These are phyloP conservation scores for Diplazon laetatorius DNA, from an alignment of 2,888 invertebrate species.

Conservation along the genomic window DNA sequence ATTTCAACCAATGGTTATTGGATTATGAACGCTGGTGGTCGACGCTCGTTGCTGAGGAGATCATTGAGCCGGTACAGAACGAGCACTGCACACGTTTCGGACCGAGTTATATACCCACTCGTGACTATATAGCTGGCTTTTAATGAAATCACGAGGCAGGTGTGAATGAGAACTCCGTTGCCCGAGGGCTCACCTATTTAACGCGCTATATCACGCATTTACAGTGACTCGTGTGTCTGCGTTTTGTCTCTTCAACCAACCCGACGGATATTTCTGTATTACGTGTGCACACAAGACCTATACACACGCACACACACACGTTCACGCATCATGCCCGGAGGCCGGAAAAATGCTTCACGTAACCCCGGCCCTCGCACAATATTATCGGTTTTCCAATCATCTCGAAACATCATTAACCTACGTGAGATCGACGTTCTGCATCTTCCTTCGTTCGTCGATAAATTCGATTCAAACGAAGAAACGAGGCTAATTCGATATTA, in stretches of 20 bases:
- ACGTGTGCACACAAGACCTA: constrained; percentile 5
- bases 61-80: constrained; percentile 49
- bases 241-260: constrained; percentile 8
- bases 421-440: neutral
- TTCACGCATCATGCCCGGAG: constrained; percentile 28
- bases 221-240: constrained; percentile 2
- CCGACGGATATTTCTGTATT: constrained; percentile 10
- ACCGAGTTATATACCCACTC: constrained; percentile 11
- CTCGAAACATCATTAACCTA: too few species aligned
- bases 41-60: constrained; percentile 1
- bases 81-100: constrained; percentile 20
- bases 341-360: constrained; percentile 47
- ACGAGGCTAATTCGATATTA: too few species aligned
- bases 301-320: constrained; percentile 2
- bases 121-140: constrained; percentile 18
- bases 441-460: too few species aligned
- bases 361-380: constrained; percentile 49
- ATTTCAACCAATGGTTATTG: constrained; percentile 44
- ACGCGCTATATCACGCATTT: constrained; percentile 35
- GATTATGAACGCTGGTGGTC: neutral
- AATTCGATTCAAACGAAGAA: too few species aligned
- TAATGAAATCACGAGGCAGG: constrained; percentile 62
- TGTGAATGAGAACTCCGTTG: constrained; percentile 58
- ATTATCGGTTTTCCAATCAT: constrained; percentile 25
- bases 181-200: constrained; percentile 62